Conservation (phyloP, 1,140 invertebrate genomes). For the Cyclargus thomasi region DNA sequence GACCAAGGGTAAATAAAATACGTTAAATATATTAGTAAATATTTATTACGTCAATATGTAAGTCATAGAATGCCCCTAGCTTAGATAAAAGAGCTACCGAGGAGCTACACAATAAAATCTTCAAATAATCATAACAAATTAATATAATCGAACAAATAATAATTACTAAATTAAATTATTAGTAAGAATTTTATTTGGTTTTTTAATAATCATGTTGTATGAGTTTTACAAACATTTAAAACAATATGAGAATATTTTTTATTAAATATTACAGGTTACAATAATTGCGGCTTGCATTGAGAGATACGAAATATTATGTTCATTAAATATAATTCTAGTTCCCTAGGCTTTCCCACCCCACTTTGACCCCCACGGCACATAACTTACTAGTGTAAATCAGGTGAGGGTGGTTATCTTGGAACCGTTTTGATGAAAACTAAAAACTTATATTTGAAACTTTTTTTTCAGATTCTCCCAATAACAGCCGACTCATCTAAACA, state of each 20-base stretch:
- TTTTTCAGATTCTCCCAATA: neutral
- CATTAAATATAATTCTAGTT: neutral
- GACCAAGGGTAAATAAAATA: neutral
- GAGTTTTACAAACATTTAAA: constrained; percentile 4
- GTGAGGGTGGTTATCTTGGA: no score
- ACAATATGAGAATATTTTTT: neutral
- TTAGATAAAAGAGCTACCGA: constrained; percentile 23
- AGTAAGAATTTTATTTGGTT: constrained; percentile 29
- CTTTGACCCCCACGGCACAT: no score
- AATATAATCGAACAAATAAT: constrained; percentile 21
- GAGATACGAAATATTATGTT: neutral
- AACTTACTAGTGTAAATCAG: neutral
- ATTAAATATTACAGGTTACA: constrained; percentile 13
- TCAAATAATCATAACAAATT: constrained; percentile 34
- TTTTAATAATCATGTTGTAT: constrained; percentile 13
- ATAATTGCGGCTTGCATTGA: neutral
- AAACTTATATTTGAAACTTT: no score
- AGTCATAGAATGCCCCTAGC: constrained; percentile 28
- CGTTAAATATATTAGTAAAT: constrained; percentile 27
- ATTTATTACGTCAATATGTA: constrained; percentile 31
- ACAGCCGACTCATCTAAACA: constrained; percentile 3
- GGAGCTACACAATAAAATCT: constrained; percentile 30
- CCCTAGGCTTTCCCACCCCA: neutral
- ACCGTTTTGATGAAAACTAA: no score
- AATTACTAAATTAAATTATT: constrained; percentile 11